Percentiles rank a stretch among this genome's conserved stretches.
Evolutionary conservation across 2,797 vertebrate species (phyloP).

Genomic region (Myotis daubentonii): DNA sequence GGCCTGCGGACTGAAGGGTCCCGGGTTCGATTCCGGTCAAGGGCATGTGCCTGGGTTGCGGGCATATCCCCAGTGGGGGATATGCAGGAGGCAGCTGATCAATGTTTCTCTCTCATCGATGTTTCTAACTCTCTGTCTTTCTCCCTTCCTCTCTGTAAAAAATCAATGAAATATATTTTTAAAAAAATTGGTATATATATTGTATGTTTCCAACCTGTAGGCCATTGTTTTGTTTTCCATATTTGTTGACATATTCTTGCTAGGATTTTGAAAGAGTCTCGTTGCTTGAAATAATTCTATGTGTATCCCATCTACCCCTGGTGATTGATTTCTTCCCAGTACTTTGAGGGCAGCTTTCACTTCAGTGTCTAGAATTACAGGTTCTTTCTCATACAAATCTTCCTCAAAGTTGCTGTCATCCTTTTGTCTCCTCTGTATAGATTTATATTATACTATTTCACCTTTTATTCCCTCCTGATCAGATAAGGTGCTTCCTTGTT

Average conservation of each 20-base stretch:
- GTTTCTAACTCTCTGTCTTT: too few relatives aligned
- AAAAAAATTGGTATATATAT: background rate
- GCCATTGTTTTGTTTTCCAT: background rate
- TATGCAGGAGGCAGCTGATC: too few relatives aligned
- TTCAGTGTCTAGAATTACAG: background rate
- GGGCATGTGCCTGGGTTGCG: too few relatives aligned
- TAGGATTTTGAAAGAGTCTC: background rate
- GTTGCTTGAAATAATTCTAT: background rate
- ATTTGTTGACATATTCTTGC: background rate
- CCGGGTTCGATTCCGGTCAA: too few relatives aligned
- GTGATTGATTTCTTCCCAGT: background rate
- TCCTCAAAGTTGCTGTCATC: background rate
- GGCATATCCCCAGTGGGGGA: too few relatives aligned
- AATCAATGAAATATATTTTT: too few relatives aligned
- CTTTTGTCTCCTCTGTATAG: background rate
- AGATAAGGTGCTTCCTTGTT: background rate
- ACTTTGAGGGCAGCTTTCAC: background rate
- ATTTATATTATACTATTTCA: background rate
- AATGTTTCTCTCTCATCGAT: too few relatives aligned
- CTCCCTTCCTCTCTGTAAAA: too few relatives aligned
- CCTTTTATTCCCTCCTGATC: background rate
- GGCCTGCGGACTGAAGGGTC: too few relatives aligned
- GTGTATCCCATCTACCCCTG: background rate
- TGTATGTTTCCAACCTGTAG: background rate
- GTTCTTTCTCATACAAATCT: background rate